These are phyloP conservation scores for Spea hammondii DNA, from an alignment of 2,797 vertebrate species.

Conservation along the genomic window DNA sequence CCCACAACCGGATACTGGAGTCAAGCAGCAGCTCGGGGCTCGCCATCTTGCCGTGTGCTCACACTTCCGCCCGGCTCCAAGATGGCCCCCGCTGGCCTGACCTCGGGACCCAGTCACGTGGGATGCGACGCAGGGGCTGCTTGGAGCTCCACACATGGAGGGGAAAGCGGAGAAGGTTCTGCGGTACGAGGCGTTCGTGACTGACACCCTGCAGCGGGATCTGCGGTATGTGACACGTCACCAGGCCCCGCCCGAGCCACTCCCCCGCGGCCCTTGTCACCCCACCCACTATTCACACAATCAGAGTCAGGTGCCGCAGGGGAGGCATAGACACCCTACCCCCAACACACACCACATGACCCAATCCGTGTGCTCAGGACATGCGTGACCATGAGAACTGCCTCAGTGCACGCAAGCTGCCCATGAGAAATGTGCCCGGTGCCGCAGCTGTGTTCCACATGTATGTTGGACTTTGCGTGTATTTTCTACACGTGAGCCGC, in stretches of 20 bases:
- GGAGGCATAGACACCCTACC: too few species aligned
- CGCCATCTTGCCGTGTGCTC: conserved; percentile 61
- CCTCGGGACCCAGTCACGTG: background rate
- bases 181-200: conserved; percentile 82
- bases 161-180: conserved; percentile 71
- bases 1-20: conserved; percentile 80
- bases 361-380: too few species aligned
- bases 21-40: conserved; percentile 77
- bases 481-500: too few species aligned
- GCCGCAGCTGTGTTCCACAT: too few species aligned
- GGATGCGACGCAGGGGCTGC: background rate
- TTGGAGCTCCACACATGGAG: conserved; percentile 18
- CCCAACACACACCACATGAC: too few species aligned
- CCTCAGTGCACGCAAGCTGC: too few species aligned
- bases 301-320: too few species aligned
- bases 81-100: conserved; percentile 14
- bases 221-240: conserved; percentile 66
- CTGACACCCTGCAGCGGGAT: conserved; percentile 78
- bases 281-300: too few species aligned
- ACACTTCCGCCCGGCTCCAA: conserved; percentile 26
- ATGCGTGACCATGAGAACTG: too few species aligned
- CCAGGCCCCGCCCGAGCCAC: background rate
- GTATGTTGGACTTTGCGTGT: too few species aligned
- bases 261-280: background rate
- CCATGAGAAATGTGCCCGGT: too few species aligned